Evolutionary conservation across 2,888 invertebrate species (phyloP), one percentile per base, ranked within the genome.

Genomic region (Euzetes globulus): DNA sequence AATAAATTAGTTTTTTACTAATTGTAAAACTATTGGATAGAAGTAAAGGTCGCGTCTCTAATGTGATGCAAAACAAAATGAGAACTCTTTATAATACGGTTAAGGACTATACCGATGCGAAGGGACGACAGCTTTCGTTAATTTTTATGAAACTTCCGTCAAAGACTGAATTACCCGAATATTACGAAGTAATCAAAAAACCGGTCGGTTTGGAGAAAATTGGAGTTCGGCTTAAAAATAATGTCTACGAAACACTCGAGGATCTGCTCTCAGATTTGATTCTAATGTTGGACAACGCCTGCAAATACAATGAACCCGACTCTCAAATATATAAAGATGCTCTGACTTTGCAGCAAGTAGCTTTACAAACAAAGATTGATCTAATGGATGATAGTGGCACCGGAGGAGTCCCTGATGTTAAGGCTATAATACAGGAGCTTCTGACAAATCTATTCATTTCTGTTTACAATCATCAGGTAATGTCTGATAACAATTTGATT

Each of bases 251-350:
- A 71, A 88, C 87, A 25, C 86, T 96, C 29, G 94, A 94, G 78
- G 94, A 95, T 77, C 83, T 97, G 72, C 90, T 92, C 0, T 87
- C 90, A 0, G 97, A 97, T 84, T 90, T 97, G 79, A 87, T 91
- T 79, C 84, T 94, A 71, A 95, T 97, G 94, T 91, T 95, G 79
- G 94, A 94, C 80, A 97, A 97, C 82, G 96, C 97, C 0, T 96
- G 94, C 85, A 94, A 93, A 82, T 97, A 94, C 81, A 97, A 97
- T 82, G 97, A 97, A 81, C 96, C 97, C 0, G 96, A 96, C 81
- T 96, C 96, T 0, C 92, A 94, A 83, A 94, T 97, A 78, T 97
- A 96, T 82, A 96, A 96, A 87, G 97, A 98, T 83, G 95, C 97
- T 0, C 85, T 98, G 79, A 90, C 93, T 29, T 83, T 99, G 80